These are phyloP conservation scores for Dipodomys spectabilis DNA, from an alignment of 2,113 vertebrate genomes.

Conservation along the genomic window DNA sequence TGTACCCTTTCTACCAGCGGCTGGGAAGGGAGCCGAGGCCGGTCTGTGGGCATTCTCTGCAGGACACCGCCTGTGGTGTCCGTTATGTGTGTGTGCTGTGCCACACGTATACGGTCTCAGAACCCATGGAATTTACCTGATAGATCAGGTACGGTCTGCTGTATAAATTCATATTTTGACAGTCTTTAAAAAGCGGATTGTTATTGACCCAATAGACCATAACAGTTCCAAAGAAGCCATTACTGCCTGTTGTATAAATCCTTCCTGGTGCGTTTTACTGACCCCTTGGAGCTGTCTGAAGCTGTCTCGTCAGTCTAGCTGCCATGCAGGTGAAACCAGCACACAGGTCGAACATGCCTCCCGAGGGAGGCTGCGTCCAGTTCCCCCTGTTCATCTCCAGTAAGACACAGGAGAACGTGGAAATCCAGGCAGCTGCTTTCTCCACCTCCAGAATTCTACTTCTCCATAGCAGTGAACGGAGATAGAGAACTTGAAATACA, in stretches of 20 bases:
- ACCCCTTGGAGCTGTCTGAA: conserved; percentile 79
- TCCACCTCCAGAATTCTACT: conserved; percentile 63
- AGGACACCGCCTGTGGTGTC: too few relatives aligned
- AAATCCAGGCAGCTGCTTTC: not conserved
- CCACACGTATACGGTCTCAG: conserved; percentile 61
- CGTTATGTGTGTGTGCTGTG: not conserved
- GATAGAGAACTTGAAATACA: not conserved
- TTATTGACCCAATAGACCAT: conserved; percentile 86
- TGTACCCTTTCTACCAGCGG: not conserved
- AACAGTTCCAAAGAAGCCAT: conserved; percentile 86
- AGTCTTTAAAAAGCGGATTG: conserved; percentile 87
- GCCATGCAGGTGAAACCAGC: conserved; percentile 54
- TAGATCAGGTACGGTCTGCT: conserved; percentile 79
- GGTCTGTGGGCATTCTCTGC: too few relatives aligned
- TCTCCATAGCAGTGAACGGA: not conserved
- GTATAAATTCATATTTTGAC: conserved; percentile 86
- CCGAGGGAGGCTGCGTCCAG: fast-evolving
- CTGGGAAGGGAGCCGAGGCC: fast-evolving
- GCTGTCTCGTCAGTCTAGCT: conserved; percentile 81
- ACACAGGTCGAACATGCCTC: conserved; percentile 52
- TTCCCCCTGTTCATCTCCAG: conserved; percentile 24
- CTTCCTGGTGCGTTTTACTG: conserved; percentile 83
- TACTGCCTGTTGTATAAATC: conserved; percentile 83
- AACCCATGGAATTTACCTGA: conserved; percentile 81
- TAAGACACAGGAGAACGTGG: conserved; percentile 13